phyloP scores from a whole-genome alignment of 1,140 invertebrate species.

The Acromyrmex echinatior region DNA sequence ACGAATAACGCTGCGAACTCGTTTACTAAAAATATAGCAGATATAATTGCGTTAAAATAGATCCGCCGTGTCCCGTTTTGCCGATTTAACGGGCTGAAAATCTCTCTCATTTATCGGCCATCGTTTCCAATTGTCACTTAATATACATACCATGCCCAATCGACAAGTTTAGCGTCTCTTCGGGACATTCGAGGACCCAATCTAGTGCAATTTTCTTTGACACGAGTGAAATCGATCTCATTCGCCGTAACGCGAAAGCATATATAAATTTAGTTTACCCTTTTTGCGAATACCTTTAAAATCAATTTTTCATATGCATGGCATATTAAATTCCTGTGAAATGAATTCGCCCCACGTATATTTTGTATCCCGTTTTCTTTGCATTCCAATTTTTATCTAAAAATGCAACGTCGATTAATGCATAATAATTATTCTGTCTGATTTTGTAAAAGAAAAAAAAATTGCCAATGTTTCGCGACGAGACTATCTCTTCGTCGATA shows the following conservation, averaged over 20 bases:
- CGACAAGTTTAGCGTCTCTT: constrained; percentile 18
- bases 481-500: background rate
- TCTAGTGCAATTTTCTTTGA: constrained; percentile 36
- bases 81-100: constrained; percentile 32
- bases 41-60: constrained; percentile 34
- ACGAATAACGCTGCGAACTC: background rate
- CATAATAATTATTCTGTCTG: background rate
- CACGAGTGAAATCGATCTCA: constrained; percentile 28
- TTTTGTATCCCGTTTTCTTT: constrained; percentile 2
- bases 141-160: constrained; percentile 10
- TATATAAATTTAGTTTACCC: background rate
- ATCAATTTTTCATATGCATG: constrained; percentile 35
- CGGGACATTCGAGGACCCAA: constrained; percentile 8
- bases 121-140: constrained; percentile 18
- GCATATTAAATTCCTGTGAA: constrained; percentile 43
- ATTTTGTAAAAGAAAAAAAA: background rate
- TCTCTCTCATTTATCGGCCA: constrained; percentile 16
- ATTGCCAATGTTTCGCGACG: background rate
- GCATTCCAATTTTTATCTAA: background rate
- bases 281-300: background rate
- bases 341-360: background rate
- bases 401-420: background rate
- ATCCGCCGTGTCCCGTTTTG: constrained; percentile 8
- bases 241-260: background rate
- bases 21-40: constrained; percentile 25